A percentile compares a stretch with the other conserved stretches of the same genome.
Conservation (phyloP, 2,797 vertebrate species). For the Calcarius lapponicus region DNA sequence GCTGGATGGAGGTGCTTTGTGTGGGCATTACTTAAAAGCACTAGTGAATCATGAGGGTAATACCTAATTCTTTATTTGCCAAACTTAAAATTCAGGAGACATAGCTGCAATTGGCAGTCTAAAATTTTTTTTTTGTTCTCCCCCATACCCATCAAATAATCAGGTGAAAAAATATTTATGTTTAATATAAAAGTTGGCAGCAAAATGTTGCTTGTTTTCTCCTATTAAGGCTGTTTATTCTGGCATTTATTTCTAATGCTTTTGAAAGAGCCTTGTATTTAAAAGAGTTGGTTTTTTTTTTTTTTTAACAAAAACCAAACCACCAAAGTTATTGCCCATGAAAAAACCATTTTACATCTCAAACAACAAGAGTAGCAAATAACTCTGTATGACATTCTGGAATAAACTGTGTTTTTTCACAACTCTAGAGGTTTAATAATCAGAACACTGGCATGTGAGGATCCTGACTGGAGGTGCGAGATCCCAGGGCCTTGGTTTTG, state of each 20-base stretch:
- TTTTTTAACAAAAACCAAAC: neutral
- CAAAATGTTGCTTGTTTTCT: neutral
- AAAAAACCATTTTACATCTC: neutral
- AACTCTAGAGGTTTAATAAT: neutral
- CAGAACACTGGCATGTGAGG: neutral
- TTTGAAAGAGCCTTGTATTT: neutral
- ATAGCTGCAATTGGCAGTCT: neutral
- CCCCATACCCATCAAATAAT: neutral
- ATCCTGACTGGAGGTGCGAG: neutral
- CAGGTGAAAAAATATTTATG: neutral
- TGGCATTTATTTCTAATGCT: neutral
- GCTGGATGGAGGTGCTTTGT: neutral
- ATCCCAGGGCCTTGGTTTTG: neutral
- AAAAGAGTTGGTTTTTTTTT: neutral
- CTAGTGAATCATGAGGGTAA: neutral
- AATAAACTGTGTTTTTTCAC: neutral
- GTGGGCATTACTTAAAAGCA: neutral
- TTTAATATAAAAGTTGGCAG: neutral
- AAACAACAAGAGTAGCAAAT: neutral
- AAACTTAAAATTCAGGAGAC: neutral
- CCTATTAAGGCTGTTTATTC: neutral
- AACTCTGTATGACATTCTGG: neutral
- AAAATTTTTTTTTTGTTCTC: neutral
- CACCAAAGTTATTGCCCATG: neutral
- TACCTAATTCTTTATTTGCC: neutral